Evolutionary conservation across 2,888 invertebrate species (phyloP), one percentile per base, ranked within the genome.

Genomic region (Sycophila texana): DNA sequence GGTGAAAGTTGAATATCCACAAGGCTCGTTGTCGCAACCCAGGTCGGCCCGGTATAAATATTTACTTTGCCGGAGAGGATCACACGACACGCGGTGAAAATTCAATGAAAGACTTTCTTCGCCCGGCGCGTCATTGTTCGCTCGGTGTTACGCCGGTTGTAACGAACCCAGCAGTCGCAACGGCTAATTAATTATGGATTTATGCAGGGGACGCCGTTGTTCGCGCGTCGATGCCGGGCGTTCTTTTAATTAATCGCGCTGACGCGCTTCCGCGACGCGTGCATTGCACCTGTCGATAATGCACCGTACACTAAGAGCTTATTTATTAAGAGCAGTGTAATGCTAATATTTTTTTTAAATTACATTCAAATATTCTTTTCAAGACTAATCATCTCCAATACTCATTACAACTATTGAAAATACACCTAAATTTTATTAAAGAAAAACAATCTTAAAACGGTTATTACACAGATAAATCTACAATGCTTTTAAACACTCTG

Each of bases 101-200:
- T 78, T 74, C 68, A 74, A 78, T 78, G 63, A 67, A 77, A 77
- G 63, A 63, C 78, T 78, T 78, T 74, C 74, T 74, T 74, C 51
- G 26, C 39, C 61, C 18, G 39, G 49, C 20, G 22, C 66, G 55
- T 66, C 65, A 66, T 77, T 77, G 53, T 63, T 67, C 26, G 26
- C 20, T n/a, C 16, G n/a, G 16, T 20, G 67, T 51, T 75, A 68
- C 68, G 16, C 30, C 22, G 53, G 63, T 18, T 65, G 20, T 18
- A 49, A 61, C 60, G 68, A 75, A 61, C 20, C 39, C 61, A 16
- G 13, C 55, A 20, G 53, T 39, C 26, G 26, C 68, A 55, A 49
- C 61, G 20, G 20, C n/a, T 7, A 39, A 39, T 63, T 76, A 63
- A 63, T 70, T 76, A 61, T 70, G 57, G 65, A 66, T 77, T 65